A percentile compares a stretch with the other conserved stretches of the same genome.
These are phyloP conservation scores for Drosophila nigritarsus DNA, from an alignment of 2,888 invertebrate species.

Conservation along the genomic window DNA sequence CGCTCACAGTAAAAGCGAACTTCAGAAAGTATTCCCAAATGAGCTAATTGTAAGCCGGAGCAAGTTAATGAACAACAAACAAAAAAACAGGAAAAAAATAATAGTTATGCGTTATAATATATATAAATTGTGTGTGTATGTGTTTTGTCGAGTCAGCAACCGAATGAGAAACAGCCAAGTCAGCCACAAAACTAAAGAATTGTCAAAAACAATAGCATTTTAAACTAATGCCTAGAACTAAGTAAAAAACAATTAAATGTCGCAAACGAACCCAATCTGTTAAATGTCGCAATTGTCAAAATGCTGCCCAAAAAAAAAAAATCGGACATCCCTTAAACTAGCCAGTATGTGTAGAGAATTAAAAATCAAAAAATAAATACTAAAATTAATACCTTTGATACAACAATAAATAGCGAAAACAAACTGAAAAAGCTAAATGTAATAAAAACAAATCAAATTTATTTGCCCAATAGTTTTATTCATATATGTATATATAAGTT, in stretches of 20 bases:
- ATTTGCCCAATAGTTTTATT: constrained; percentile 24
- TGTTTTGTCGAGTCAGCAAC: constrained; percentile 63
- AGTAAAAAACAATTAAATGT: constrained; percentile 48
- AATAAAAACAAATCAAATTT: constrained; percentile 55
- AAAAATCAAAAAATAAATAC: constrained; percentile 30
- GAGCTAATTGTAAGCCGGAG: constrained; percentile 68
- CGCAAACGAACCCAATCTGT: constrained; percentile 55
- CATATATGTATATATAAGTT: constrained; percentile 4
- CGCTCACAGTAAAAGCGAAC: constrained; percentile 32
- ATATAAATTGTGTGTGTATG: constrained; percentile 45
- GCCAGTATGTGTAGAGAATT: constrained; percentile 70
- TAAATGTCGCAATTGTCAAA: constrained; percentile 62
- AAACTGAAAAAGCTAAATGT: constrained; percentile 48
- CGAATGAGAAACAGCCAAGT: constrained; percentile 35
- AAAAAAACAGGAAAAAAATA: constrained; percentile 52
- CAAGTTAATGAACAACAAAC: constrained; percentile 77
- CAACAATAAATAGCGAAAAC: constrained; percentile 41
- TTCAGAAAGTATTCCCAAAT: constrained; percentile 71
- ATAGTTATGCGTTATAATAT: constrained; percentile 72
- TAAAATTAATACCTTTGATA: constrained; percentile 63
- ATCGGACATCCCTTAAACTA: constrained; percentile 47
- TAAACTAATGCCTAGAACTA: constrained; percentile 59
- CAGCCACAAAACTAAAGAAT: constrained; percentile 54
- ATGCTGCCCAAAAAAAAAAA: constrained; percentile 55
- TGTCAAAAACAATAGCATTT: constrained; percentile 48